Percentiles rank a stretch among this genome's conserved stretches.
phyloP scores from a whole-genome alignment of 2,113 vertebrate species.

The Abramis brama region DNA sequence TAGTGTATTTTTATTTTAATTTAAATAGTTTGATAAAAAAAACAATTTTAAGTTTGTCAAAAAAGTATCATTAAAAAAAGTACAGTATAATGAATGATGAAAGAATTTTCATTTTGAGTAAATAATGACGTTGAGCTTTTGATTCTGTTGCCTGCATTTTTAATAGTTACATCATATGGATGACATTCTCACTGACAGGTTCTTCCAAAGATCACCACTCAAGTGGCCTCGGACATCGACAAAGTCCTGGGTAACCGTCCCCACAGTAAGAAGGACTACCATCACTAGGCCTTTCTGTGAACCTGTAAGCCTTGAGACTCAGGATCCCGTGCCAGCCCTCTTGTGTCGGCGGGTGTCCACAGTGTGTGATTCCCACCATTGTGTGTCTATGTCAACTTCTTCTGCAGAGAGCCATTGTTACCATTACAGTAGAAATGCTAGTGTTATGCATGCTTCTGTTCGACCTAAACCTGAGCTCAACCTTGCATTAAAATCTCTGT shows the following conservation, averaged over 20 bases:
- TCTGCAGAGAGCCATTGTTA: constrained; percentile 32
- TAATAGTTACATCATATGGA: neutral
- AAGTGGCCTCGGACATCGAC: constrained; percentile 90
- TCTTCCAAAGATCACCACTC: constrained; percentile 96
- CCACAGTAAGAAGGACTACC: constrained; percentile 93
- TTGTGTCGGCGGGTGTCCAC: constrained; percentile 21
- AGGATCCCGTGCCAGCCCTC: constrained; percentile 15
- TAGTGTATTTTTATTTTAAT: too few species aligned
- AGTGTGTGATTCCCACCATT: constrained; percentile 27
- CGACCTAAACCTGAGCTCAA: constrained; percentile 30
- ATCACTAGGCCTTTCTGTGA: constrained; percentile 64
- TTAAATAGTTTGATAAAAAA: too few species aligned
- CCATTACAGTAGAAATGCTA: constrained; percentile 39
- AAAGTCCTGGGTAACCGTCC: constrained; percentile 93
- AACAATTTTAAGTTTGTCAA: too few species aligned
- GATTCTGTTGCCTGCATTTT: neutral
- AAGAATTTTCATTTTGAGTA: neutral
- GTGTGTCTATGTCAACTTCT: constrained; percentile 37
- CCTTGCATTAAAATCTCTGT: constrained; percentile 36
- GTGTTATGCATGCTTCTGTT: constrained; percentile 53
- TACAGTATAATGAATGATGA: too few species aligned
- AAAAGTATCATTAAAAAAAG: too few species aligned
- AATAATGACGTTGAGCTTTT: neutral
- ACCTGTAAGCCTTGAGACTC: constrained; percentile 25
- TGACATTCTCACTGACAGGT: constrained; percentile 75